These are phyloP conservation scores for Ceramica pisi DNA, from an alignment of 2,888 invertebrate genomes.

Conservation along the genomic window DNA sequence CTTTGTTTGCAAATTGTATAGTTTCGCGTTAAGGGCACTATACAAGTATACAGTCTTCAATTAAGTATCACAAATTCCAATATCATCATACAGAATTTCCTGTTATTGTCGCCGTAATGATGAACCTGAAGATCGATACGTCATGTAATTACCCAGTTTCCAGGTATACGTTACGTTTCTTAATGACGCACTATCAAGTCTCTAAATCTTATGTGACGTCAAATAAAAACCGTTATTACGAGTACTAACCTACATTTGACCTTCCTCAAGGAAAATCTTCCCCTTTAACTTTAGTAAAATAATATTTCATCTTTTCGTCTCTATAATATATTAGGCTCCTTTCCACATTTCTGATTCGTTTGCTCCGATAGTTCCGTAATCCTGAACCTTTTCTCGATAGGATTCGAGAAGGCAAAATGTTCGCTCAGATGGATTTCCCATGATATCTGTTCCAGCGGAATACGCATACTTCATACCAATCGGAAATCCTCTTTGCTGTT, in stretches of 20 bases:
- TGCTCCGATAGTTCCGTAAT: conserved; percentile 22
- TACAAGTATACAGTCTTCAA: background rate
- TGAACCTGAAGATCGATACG: background rate
- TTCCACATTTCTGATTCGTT: conserved; percentile 29
- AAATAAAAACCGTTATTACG: conserved; percentile 7
- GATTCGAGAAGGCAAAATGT: conserved; percentile 34
- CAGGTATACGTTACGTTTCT: background rate
- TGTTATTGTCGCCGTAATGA: background rate
- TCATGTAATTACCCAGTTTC: conserved; percentile 7
- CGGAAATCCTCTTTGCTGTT: conserved; percentile 24
- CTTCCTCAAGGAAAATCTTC: conserved; percentile 13
- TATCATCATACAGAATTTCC: too few relatives aligned
- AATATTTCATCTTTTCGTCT: conserved; percentile 9
- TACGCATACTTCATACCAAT: conserved; percentile 30
- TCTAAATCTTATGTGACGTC: background rate
- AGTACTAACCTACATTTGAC: background rate
- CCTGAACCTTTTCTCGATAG: conserved; percentile 18
- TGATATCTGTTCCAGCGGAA: conserved; percentile 18
- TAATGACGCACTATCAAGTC: conserved; percentile 14
- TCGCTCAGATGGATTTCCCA: conserved; percentile 18
- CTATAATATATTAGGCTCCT: background rate
- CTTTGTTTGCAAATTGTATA: too few relatives aligned
- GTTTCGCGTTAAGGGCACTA: too few relatives aligned
- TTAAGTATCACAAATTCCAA: background rate
- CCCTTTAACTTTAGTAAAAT: background rate